Base-by-base conservation (phyloP, 2,797 vertebrate species). In the Protosalanx chinensis region DNA sequence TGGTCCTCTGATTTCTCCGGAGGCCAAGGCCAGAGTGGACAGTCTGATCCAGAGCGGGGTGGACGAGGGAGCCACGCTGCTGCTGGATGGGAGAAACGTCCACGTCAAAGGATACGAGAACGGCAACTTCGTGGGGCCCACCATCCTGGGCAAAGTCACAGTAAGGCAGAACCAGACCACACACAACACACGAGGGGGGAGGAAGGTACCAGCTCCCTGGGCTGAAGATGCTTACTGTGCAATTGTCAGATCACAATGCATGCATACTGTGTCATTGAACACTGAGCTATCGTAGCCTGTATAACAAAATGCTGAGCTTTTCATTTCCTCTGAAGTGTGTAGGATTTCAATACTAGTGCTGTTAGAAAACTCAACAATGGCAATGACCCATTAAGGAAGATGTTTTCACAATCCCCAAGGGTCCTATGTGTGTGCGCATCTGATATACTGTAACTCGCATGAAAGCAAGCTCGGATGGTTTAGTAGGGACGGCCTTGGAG, bases 81-180 rank as follows among this genome's bases (percentile, higher is more conserved):
- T 99, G 77, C 92, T 99, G 72, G 98, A 99, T 30, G 98, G 98
- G 46, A 93, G 97, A 75, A 92, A 92, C 0, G 91, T 96, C 73
- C 91, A 92, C 56, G 96, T 99, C 72, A 98, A 97, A 87, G 98
- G 97, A 77, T 99, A 94, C 74, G 97, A 99, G 86, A 96, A 93
- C 8, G 98, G 97, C 62, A 98, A 98, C 90, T 99, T 98, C 82
- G 97, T 99, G 37, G 98, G 97, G 61, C 97, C 97, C 64, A 98
- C 97, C 0, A 95, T 99, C 82, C 91, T 99, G 73, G 79, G 86
- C 72, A 89, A 91, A 8, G 96, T 98, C 61, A 92, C 87, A 91
- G 97, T 99, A 78, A 93, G 88, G 23, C 41, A n/a, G 6, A 12
- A 6, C 13, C 5, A 0, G 12, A 32, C n/a, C 3, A 64, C 30